Evolutionary conservation across 2,888 invertebrate species (phyloP).

Genomic region (Nemotelus nigrinus): DNA sequence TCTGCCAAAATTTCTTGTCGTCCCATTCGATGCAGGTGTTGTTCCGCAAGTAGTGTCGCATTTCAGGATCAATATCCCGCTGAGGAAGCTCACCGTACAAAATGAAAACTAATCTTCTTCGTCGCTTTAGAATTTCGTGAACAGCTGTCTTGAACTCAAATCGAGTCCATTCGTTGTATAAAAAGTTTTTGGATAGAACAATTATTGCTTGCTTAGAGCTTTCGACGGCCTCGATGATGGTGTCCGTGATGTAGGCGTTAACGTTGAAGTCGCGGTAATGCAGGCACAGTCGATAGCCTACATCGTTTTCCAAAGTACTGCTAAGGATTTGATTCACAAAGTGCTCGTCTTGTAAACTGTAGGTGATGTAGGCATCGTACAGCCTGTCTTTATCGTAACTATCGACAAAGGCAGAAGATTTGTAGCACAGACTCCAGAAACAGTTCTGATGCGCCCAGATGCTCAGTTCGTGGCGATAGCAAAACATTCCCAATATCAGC

Average conservation of each 20-base stretch:
- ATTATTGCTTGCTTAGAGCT: conserved; percentile 89
- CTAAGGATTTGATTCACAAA: conserved; percentile 91
- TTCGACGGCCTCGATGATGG: conserved; percentile 91
- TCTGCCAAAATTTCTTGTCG: conserved; percentile 97
- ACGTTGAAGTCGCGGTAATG: conserved; percentile 92
- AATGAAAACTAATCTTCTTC: conserved; percentile 88
- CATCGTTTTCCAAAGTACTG: conserved; percentile 85
- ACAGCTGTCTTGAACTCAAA: conserved; percentile 95
- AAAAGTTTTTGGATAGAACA: conserved; percentile 90
- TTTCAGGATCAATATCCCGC: conserved; percentile 88
- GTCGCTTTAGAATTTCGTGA: conserved; percentile 86
- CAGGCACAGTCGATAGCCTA: conserved; percentile 86
- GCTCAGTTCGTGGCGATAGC: conserved; percentile 82
- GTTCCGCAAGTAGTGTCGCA: conserved; percentile 88
- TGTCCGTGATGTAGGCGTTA: conserved; percentile 89
- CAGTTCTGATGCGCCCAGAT: conserved; percentile 89
- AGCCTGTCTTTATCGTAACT: conserved; percentile 82
- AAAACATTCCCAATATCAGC: conserved; percentile 80
- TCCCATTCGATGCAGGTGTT: conserved; percentile 94
- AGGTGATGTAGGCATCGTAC: conserved; percentile 95
- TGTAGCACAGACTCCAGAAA: conserved; percentile 86
- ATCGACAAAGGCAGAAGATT: conserved; percentile 81
- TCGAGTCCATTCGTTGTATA: conserved; percentile 94
- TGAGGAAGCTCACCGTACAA: conserved; percentile 89
- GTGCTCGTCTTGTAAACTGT: conserved; percentile 91